Evolutionary conservation across 1,140 invertebrate genomes (phyloP).

Genomic region (Coenobita brevimanus): DNA sequence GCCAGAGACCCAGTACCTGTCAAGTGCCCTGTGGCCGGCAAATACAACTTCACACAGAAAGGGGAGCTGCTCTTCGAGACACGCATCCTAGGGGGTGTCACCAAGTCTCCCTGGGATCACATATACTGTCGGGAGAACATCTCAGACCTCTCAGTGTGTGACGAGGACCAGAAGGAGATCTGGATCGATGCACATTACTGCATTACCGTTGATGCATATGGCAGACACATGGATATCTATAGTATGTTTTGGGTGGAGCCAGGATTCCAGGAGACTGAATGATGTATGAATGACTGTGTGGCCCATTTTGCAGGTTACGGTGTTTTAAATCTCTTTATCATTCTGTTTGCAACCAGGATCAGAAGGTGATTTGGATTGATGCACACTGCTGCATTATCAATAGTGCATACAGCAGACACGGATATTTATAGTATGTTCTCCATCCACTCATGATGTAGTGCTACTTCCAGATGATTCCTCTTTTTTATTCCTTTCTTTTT

Average conservation of each 20-base stretch:
- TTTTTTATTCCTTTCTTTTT: not conserved
- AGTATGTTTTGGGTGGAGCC: too few relatives aligned
- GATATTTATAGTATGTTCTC: conserved; percentile 74
- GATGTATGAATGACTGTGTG: too few relatives aligned
- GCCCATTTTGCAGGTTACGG: too few relatives aligned
- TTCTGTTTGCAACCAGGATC: conserved; percentile 75
- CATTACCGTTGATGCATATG: conserved; percentile 77
- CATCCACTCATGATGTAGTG: too few relatives aligned
- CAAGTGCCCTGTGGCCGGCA: conserved; percentile 95
- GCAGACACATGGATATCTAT: conserved; percentile 77
- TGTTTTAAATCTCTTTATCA: too few relatives aligned
- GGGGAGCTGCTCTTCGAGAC: conserved; percentile 75
- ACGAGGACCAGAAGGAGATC: conserved; percentile 76
- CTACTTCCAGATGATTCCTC: not conserved
- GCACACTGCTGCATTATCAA: conserved; percentile 78
- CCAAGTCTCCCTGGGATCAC: conserved; percentile 76
- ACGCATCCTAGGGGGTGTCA: conserved; percentile 77
- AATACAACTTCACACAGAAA: conserved; percentile 93
- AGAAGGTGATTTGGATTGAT: conserved; percentile 77
- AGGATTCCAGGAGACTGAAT: too few relatives aligned
- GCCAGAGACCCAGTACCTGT: conserved; percentile 94
- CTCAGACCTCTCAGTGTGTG: conserved; percentile 76
- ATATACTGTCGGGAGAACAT: conserved; percentile 76
- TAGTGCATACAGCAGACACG: conserved; percentile 77
- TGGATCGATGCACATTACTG: conserved; percentile 78